Percentiles rank a stretch among this genome's conserved stretches.
phyloP scores from a whole-genome alignment of 2,113 vertebrate species.

The Malaclemys terrapin region DNA sequence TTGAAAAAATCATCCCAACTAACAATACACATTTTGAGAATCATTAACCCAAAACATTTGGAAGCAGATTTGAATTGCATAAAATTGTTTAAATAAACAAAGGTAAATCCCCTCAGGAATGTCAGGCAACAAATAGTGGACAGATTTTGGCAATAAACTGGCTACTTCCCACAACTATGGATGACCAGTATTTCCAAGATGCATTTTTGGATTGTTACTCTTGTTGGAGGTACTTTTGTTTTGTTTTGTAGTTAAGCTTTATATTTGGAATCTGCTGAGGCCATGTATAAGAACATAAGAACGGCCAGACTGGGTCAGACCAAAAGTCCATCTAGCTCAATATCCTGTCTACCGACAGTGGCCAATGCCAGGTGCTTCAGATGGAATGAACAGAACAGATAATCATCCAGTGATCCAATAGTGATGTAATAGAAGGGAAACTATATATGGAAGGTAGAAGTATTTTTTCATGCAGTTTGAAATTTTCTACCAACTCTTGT shows the following conservation, averaged over 20 bases:
- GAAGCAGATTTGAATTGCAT: not conserved
- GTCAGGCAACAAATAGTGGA: constrained; percentile 27
- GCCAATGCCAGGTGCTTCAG: too few relatives aligned
- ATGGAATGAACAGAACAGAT: too few relatives aligned
- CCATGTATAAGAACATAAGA: not conserved
- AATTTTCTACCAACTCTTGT: not conserved
- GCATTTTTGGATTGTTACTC: constrained; percentile 20
- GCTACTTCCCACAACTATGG: constrained; percentile 36
- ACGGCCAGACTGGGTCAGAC: too few relatives aligned
- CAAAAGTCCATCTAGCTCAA: too few relatives aligned
- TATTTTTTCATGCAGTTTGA: too few relatives aligned
- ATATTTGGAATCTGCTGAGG: not conserved
- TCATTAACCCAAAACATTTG: not conserved
- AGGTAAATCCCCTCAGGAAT: constrained; percentile 37
- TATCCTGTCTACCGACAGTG: too few relatives aligned
- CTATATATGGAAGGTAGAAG: not conserved
- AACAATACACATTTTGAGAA: constrained; percentile 29
- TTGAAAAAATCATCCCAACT: accelerated
- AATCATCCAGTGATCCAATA: too few relatives aligned
- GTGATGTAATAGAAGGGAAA: not conserved
- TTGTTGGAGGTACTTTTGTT: not conserved
- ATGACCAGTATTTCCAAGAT: not conserved
- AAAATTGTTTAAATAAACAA: constrained; percentile 27
- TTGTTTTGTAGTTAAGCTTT: not conserved
- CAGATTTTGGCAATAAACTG: constrained; percentile 48